These are phyloP conservation scores for Thinocorus orbignyianus DNA, from an alignment of 2,113 vertebrate species.

Conservation along the genomic window DNA sequence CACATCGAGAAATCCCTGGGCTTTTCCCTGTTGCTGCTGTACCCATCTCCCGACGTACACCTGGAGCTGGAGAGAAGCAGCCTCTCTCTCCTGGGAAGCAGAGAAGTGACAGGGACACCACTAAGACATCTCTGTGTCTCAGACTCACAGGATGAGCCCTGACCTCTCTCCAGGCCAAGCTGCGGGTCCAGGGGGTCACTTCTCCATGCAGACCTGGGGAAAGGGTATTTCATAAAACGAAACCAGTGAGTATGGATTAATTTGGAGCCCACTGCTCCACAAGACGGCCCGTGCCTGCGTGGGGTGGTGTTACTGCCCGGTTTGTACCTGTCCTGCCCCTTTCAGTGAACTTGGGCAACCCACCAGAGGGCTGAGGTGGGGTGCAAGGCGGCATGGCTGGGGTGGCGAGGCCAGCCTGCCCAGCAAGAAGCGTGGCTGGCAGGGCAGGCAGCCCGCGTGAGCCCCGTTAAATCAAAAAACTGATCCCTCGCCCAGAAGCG, in stretches of 20 bases:
- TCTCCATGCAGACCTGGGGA: fast-evolving
- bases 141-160: fast-evolving
- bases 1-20: not conserved
- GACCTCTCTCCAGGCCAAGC: fast-evolving
- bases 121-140: not conserved
- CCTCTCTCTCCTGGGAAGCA: not conserved
- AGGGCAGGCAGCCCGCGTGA: not conserved
- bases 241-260: fast-evolving
- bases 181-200: fast-evolving
- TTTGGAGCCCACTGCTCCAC: not conserved
- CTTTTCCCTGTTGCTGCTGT: not conserved
- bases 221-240: fast-evolving
- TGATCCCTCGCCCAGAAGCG: not conserved
- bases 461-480: not conserved
- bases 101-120: fast-evolving
- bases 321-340: not conserved
- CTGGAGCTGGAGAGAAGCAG: not conserved
- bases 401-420: not conserved
- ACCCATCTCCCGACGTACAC: fast-evolving
- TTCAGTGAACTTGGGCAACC: fast-evolving
- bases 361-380: fast-evolving
- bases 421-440: not conserved
- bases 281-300: fast-evolving
- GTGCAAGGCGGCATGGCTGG: fast-evolving
- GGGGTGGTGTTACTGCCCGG: not conserved